phyloP scores from a whole-genome alignment of 1,140 invertebrate species.

The Mya arenaria region DNA sequence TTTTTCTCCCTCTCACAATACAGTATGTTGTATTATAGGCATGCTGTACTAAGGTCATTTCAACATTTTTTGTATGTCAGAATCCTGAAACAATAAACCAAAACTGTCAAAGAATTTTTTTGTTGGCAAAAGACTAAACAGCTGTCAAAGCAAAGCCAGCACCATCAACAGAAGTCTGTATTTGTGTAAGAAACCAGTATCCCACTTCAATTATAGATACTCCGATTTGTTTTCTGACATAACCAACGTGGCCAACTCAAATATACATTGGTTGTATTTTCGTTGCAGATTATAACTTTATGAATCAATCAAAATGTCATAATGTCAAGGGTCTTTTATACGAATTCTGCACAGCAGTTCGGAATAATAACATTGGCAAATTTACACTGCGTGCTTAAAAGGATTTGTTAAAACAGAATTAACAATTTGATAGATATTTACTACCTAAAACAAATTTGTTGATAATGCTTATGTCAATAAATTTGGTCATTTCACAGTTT shows the following conservation, averaged over 20 bases:
- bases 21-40: too few relatives aligned
- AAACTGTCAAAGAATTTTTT: background rate
- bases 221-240: conserved; percentile 33
- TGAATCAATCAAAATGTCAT: conserved; percentile 31
- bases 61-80: too few relatives aligned
- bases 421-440: conserved; percentile 8
- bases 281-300: background rate
- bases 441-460: conserved; percentile 8
- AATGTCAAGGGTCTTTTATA: conserved; percentile 19
- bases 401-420: conserved; percentile 15
- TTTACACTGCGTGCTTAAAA: conserved; percentile 30
- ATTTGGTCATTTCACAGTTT: conserved; percentile 12
- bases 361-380: conserved; percentile 41
- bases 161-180: background rate
- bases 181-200: background rate
- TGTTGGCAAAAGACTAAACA: background rate
- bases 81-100: background rate
- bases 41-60: too few relatives aligned
- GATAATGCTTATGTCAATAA: background rate
- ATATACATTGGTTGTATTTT: conserved; percentile 39
- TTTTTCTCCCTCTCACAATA: too few relatives aligned
- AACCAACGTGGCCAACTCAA: conserved; percentile 12
- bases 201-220: conserved; percentile 13
- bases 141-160: background rate
- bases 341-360: background rate